phyloP scores from a whole-genome alignment of 1,140 invertebrate species.

The Riptortus pedestris region DNA sequence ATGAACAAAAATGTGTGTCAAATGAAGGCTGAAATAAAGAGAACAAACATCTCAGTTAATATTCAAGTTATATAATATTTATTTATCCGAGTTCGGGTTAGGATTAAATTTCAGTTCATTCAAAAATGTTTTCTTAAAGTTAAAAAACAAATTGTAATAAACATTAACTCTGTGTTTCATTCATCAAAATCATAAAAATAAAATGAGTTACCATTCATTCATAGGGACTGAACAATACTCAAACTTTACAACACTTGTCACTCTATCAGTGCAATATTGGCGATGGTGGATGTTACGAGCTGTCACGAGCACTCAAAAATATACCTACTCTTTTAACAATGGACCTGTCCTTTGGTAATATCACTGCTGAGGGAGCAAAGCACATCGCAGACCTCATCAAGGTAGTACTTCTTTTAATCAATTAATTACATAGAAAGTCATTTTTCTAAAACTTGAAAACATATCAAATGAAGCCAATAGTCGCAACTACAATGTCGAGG shows the following conservation, averaged over 20 bases:
- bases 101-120: too few species aligned
- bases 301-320: conserved; percentile 48
- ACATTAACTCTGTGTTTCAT: too few species aligned
- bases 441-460: neutral
- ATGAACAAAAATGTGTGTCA: too few species aligned
- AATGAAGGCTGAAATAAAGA: too few species aligned
- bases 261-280: conserved; percentile 49
- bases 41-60: too few species aligned
- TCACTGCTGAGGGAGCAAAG: conserved; percentile 44
- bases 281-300: conserved; percentile 48
- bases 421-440: neutral
- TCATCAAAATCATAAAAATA: too few species aligned
- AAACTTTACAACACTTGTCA: conserved; percentile 48
- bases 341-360: conserved; percentile 49
- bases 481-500: neutral
- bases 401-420: conserved; percentile 26
- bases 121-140: too few species aligned
- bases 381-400: conserved; percentile 46
- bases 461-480: neutral
- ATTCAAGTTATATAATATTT: too few species aligned
- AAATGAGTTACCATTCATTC: too few species aligned
- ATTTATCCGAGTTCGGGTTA: too few species aligned
- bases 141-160: too few species aligned
- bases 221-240: conserved; percentile 40
- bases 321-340: conserved; percentile 49